Evolutionary conservation across 2,888 invertebrate species (phyloP), one percentile per base, ranked within the genome.

Genomic region (Augochlorella aurata): DNA sequence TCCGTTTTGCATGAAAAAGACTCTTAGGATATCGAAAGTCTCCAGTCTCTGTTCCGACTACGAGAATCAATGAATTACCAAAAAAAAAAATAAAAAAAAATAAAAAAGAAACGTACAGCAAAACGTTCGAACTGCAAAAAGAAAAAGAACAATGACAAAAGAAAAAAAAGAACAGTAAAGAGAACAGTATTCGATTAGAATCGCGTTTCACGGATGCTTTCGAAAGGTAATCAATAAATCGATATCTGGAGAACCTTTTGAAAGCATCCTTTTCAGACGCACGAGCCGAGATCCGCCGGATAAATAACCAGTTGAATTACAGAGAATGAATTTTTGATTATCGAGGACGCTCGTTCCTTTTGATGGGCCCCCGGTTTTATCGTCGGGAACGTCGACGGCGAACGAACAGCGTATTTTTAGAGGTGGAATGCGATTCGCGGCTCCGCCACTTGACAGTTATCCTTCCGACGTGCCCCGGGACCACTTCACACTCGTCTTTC

Each of bases 161-260:
- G 38, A 49, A 49, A 29, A 29, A 61, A n/a, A 63, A 44, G n/a
- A 44, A 44, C 3, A 38, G n/a, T 18, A 38, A 38, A n/a, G 38
- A 63, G 38, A n/a, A 63, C 29, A 61, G 8, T n/a, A 58, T 74
- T 52, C 63, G 54, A 49, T 72, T 24, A 29, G 61, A 65, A 71
- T 61, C 29, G 49, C 21, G 58, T 76, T 66, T 52, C 68, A 85
- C 82, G 92, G 93, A 93, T 93, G 93, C 93, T 93, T 93, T 93
- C 92, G 93, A 93, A 93, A 93, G 93, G 93, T 92, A 92, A 90
- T 88, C 88, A 75, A 89, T 77, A 88, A 88, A 83, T 88, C 88
- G 89, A 86, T 90, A 87, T 79, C 80, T 61, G 63, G 87, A 83
- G 89, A 82, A 89, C 92, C 92, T 93, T 93, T 93, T 93, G 93